Conservation (phyloP, 2,797 vertebrate species). For the Chanos chanos region DNA sequence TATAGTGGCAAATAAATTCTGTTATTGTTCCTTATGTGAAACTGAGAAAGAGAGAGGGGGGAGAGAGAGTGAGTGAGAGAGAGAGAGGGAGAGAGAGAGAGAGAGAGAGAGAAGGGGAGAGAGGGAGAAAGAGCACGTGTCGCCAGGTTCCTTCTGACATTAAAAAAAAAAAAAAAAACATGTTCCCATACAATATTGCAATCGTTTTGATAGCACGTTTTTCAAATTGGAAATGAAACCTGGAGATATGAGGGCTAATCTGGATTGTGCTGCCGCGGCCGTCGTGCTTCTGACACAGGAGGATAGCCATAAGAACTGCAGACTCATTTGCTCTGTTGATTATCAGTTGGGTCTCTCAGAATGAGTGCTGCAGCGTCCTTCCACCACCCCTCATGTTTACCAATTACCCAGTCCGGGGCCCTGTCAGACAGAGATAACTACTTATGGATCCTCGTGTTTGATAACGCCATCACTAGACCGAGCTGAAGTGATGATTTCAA, state of each 20-base stretch:
- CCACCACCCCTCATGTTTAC: slow-evolving; percentile 41
- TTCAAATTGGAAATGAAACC: slow-evolving; percentile 30
- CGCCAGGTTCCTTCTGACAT: too few species aligned
- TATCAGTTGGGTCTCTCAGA: slow-evolving; percentile 21
- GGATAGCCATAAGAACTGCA: slow-evolving; percentile 14
- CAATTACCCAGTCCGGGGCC: slow-evolving; percentile 39
- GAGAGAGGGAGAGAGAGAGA: slow-evolving; percentile 8
- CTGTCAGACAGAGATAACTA: slow-evolving; percentile 17
- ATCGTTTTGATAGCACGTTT: slow-evolving; percentile 20
- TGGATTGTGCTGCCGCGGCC: neutral
- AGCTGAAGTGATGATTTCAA: neutral
- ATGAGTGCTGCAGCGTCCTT: neutral
- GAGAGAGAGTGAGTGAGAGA: slow-evolving; percentile 1
- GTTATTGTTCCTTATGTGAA: slow-evolving; percentile 36
- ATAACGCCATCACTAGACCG: slow-evolving; percentile 5
- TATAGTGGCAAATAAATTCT: slow-evolving; percentile 34
- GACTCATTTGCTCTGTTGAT: slow-evolving; percentile 23
- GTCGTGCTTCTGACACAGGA: slow-evolving; percentile 11
- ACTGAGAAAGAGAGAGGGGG: slow-evolving; percentile 5
- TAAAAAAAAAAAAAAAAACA: neutral
- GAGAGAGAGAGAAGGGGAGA: too few species aligned
- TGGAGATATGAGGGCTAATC: slow-evolving; percentile 1
- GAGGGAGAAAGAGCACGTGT: too few species aligned
- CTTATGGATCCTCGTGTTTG: slow-evolving; percentile 20
- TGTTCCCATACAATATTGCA: slow-evolving; percentile 17